Evolutionary conservation across 2,888 invertebrate species (phyloP).

Genomic region (Catocala sponsa): DNA sequence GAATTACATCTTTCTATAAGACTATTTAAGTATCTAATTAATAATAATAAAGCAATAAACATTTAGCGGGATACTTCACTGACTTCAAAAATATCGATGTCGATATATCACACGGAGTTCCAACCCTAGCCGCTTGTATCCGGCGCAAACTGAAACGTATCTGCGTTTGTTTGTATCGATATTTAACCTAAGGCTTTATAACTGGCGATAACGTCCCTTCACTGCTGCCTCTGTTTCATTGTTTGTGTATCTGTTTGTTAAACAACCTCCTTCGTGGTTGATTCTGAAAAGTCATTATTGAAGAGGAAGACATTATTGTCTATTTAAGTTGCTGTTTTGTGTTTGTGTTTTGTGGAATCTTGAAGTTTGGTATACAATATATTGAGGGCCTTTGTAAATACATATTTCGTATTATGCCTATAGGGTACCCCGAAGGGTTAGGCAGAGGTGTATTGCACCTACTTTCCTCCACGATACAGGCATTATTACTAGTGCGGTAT

Average conservation of each 20-base stretch:
- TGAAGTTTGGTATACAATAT: too few species aligned
- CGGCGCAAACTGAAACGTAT: conserved; percentile 29
- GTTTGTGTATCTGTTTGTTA: conserved; percentile 35
- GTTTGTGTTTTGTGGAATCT: not conserved
- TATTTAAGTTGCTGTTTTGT: not conserved
- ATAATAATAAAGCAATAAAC: too few species aligned
- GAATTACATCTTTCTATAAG: too few species aligned
- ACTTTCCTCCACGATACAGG: too few species aligned
- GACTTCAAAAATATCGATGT: conserved; percentile 4
- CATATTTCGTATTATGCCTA: too few species aligned
- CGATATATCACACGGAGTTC: conserved; percentile 1
- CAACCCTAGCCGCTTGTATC: conserved; percentile 28
- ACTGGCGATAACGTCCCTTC: conserved; percentile 37
- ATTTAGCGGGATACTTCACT: too few species aligned
- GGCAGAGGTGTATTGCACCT: too few species aligned
- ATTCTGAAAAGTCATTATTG: conserved; percentile 9
- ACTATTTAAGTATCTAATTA: too few species aligned
- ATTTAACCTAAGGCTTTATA: conserved; percentile 48
- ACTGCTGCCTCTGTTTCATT: conserved; percentile 34
- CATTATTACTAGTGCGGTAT: too few species aligned
- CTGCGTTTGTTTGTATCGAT: conserved; percentile 49
- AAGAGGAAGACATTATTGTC: conserved; percentile 5
- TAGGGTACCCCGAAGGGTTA: too few species aligned
- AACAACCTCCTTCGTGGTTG: conserved; percentile 13
- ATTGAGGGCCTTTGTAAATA: too few species aligned